These are phyloP conservation scores for Ditylenchus weischeri DNA, from an alignment of 2,888 invertebrate genomes.

Conservation along the genomic window DNA sequence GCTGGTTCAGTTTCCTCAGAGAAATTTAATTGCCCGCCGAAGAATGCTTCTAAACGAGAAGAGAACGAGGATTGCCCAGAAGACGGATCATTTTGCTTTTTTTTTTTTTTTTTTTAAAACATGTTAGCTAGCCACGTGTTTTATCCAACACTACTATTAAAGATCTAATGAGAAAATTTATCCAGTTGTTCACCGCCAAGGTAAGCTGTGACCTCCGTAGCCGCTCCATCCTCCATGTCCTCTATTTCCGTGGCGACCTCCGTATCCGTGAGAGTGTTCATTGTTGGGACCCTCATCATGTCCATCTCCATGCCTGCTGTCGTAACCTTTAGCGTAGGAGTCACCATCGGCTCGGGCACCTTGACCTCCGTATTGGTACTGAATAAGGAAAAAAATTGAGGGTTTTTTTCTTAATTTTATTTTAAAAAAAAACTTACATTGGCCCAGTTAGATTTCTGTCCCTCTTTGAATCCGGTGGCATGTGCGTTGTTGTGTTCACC, in stretches of 20 bases:
- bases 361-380: slow-evolving; percentile 11
- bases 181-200: not conserved
- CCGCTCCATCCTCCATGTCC: slow-evolving; percentile 13
- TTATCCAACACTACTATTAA: no score
- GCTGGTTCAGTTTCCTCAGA: no score
- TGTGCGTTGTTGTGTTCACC: slow-evolving; percentile 7
- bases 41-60: no score
- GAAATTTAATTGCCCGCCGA: no score
- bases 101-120: no score
- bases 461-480: not conserved
- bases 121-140: no score
- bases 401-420: not conserved
- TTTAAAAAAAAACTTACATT: slow-evolving; percentile 5
- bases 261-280: slow-evolving; percentile 6
- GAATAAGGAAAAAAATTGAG: not conserved
- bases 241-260: not conserved
- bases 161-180: no score
- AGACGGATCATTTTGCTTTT: no score
- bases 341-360: slow-evolving; percentile 7
- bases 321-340: not conserved
- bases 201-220: slow-evolving; percentile 5
- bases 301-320: slow-evolving; percentile 1
- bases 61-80: no score
- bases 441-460: slow-evolving; percentile 14
- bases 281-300: slow-evolving; percentile 6